Evolutionary conservation across 2,888 invertebrate species (phyloP).

Genomic region (Apantesis nais): DNA sequence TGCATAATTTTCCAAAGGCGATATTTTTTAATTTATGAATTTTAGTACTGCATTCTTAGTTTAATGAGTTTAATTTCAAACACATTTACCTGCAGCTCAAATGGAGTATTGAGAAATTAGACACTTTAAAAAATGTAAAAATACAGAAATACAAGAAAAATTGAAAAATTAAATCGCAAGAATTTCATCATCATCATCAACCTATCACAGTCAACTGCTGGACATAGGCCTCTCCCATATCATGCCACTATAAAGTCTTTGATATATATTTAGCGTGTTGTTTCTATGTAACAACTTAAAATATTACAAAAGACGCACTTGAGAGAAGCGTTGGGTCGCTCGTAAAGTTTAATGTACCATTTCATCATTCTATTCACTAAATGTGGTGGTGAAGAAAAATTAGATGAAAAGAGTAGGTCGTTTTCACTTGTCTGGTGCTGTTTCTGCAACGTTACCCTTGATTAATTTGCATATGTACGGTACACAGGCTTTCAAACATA

Average conservation of each 20-base stretch:
- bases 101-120: too few relatives aligned
- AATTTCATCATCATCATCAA: too few relatives aligned
- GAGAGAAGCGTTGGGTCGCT: neutral
- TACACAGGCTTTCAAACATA: neutral
- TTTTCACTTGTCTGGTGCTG: constrained; percentile 2
- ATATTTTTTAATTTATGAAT: too few relatives aligned
- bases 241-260: too few relatives aligned
- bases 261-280: neutral
- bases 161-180: too few relatives aligned
- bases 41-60: neutral
- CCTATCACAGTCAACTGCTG: too few relatives aligned
- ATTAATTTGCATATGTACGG: constrained; percentile 10
- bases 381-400: constrained; percentile 6
- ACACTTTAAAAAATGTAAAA: too few relatives aligned
- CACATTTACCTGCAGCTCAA: too few relatives aligned
- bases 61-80: neutral
- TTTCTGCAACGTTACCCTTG: constrained; percentile 2
- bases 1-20: too few relatives aligned
- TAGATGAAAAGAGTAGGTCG: neutral
- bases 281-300: neutral
- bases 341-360: constrained; percentile 15
- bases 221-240: too few relatives aligned
- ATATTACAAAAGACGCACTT: neutral
- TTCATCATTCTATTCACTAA: constrained; percentile 11
- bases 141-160: neutral